Evolutionary conservation across 1,140 invertebrate species (phyloP).

Genomic region (Thrips palmi): DNA sequence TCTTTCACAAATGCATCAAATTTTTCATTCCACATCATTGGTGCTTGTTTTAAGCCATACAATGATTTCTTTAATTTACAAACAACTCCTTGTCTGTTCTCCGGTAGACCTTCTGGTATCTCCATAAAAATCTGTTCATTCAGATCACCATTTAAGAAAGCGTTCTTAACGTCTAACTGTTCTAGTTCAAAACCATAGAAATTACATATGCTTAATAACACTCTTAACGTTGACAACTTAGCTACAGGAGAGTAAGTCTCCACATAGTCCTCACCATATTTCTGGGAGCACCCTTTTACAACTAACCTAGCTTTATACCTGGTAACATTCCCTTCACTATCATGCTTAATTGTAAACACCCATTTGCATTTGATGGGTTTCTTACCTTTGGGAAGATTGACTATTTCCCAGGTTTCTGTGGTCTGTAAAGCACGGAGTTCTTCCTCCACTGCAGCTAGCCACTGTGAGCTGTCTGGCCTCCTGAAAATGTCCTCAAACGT

Average conservation of each 20-base stretch:
- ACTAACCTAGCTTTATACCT: slow-evolving; percentile 20
- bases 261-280: slow-evolving; percentile 16
- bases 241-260: slow-evolving; percentile 20
- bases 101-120: slow-evolving; percentile 20
- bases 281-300: slow-evolving; percentile 16
- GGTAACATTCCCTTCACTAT: slow-evolving; percentile 18
- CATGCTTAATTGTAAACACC: slow-evolving; percentile 23
- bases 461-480: slow-evolving; percentile 14
- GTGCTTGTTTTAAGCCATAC: slow-evolving; percentile 22
- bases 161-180: slow-evolving; percentile 22
- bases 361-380: slow-evolving; percentile 18
- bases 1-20: slow-evolving; percentile 16
- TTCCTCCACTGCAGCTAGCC: slow-evolving; percentile 21
- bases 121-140: slow-evolving; percentile 24
- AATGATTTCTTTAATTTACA: slow-evolving; percentile 19
- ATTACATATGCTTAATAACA: slow-evolving; percentile 17
- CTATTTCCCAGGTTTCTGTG: slow-evolving; percentile 22
- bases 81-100: slow-evolving; percentile 13
- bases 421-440: slow-evolving; percentile 20
- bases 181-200: slow-evolving; percentile 14
- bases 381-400: slow-evolving; percentile 12
- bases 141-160: slow-evolving; percentile 25
- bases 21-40: slow-evolving; percentile 19
- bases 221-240: slow-evolving; percentile 16
- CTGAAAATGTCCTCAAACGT: too few species aligned